Evolutionary conservation across 2,797 vertebrate genomes (phyloP), one percentile per base, ranked within the genome.

Genomic region (Eospalax fontanierii): DNA sequence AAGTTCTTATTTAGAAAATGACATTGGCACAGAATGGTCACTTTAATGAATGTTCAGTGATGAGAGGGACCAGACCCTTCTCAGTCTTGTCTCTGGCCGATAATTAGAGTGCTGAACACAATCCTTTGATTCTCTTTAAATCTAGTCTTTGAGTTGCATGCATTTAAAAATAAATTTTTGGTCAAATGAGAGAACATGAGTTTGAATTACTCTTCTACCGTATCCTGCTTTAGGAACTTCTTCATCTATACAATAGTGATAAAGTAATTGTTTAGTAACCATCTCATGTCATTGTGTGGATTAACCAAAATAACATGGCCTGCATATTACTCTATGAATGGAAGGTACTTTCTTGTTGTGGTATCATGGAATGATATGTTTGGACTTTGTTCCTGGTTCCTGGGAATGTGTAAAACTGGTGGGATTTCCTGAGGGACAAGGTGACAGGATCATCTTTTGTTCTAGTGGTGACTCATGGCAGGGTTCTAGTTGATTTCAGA

Each of bases 101-200:
- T 85, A 78, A n/a, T 1, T 2, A 70, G 21, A 0, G 6, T 26
- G 11, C 16, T 68, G 46, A 91, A 43, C 70, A 68, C 0, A 5
- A 33, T 63, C 30, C n/a, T 22, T 73, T 75, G 73, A 70, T 87
- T 89, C 57, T 74, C 75, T 43, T 87, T 63, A 50, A 54, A 81
- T 50, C 6, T 24, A 73, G 78, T 24, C 75, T 21, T 75, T 43
- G 50, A 93, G 30, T 81, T 79, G 59, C 35, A 59, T 63, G 68
- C 35, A 50, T 61, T 79, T 85, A 85, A 89, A 83, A n/a, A n/a
- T 74, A 87, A 16, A 78, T 74, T 88, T 89, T 89, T 89, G 71
- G 54, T 88, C 6, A 46, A 2, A 1, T 86, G 14, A 90, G 61
- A 93, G 57, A 95, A 81, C 7, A 63, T 35, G 78, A 63, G 33